Evolutionary conservation across 2,797 vertebrate species (phyloP).

Genomic region (Babyrousa celebensis): DNA sequence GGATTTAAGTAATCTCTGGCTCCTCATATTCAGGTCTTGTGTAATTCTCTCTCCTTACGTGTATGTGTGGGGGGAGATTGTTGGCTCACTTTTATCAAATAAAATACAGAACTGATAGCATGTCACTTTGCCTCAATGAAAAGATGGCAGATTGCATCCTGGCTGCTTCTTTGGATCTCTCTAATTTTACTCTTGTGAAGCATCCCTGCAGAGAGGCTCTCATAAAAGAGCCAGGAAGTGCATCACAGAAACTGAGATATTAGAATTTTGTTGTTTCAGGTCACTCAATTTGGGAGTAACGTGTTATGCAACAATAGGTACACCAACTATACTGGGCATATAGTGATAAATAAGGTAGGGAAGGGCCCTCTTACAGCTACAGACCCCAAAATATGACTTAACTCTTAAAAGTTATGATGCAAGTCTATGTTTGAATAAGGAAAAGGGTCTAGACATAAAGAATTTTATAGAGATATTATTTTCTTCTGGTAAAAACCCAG

Average conservation of each 20-base stretch:
- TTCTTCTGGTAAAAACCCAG: slow-evolving; percentile 34
- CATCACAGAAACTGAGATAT: background rate
- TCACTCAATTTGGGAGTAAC: background rate
- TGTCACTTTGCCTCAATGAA: background rate
- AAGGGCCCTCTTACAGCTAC: background rate
- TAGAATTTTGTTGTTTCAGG: background rate
- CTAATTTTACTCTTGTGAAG: background rate
- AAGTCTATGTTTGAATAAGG: slow-evolving; percentile 14
- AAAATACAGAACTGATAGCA: background rate
- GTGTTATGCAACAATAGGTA: background rate
- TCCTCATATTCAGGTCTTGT: background rate
- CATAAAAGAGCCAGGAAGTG: background rate
- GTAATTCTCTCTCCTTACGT: background rate
- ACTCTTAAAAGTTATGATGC: slow-evolving; percentile 2
- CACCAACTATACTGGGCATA: background rate
- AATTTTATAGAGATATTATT: background rate
- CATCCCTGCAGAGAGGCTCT: background rate
- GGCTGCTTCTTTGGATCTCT: background rate
- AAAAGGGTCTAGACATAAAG: background rate
- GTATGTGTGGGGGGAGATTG: background rate
- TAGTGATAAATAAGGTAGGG: background rate
- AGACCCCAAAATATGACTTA: background rate
- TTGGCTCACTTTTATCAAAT: background rate
- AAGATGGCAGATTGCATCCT: background rate
- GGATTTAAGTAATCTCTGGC: background rate